Conservation (phyloP, 2,797 vertebrate species). For the Sphenodon punctatus region DNA sequence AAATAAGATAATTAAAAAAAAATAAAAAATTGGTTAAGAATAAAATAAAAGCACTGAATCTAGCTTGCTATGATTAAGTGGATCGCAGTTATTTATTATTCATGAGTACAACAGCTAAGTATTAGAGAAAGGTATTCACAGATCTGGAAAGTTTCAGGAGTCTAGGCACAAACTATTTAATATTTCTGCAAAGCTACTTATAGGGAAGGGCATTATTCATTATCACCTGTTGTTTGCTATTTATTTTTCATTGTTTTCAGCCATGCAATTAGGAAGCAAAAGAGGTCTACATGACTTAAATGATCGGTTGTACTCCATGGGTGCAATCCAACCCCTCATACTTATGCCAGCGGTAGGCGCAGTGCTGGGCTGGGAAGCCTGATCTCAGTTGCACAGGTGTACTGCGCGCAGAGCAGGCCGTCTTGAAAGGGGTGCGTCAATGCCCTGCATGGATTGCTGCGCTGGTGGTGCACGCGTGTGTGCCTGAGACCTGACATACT, state of each 20-base stretch:
- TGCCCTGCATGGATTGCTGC: too few relatives aligned
- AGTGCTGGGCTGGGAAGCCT: too few relatives aligned
- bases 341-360: too few relatives aligned
- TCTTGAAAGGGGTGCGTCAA: too few relatives aligned
- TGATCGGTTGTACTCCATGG: conserved; percentile 37
- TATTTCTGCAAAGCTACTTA: not conserved
- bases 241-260: not conserved
- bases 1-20: not conserved
- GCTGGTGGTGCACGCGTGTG: too few relatives aligned
- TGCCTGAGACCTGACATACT: too few relatives aligned
- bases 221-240: not conserved
- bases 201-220: not conserved
- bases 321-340: too few relatives aligned
- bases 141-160: not conserved
- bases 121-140: not conserved
- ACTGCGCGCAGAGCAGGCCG: too few relatives aligned
- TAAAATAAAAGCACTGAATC: not conserved
- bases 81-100: not conserved
- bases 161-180: too few relatives aligned
- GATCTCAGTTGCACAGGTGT: too few relatives aligned
- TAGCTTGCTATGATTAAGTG: not conserved
- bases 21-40: not conserved
- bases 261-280: not conserved
- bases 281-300: not conserved
- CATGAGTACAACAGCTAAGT: not conserved